These are phyloP conservation scores for Hyla sarda DNA, from an alignment of 2,113 vertebrate genomes.

Conservation along the genomic window DNA sequence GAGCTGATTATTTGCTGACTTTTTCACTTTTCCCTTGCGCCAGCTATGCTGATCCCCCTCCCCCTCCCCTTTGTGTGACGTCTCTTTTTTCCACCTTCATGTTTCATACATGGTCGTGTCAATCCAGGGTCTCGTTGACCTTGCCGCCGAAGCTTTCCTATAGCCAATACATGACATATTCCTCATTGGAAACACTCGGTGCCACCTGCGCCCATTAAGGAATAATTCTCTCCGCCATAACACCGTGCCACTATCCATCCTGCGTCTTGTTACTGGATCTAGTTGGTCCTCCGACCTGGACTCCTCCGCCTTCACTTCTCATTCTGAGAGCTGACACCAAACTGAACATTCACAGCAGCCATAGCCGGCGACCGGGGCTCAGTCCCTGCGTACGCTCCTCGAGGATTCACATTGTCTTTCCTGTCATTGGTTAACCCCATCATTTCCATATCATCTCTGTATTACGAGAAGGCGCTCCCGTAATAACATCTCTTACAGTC, in stretches of 20 bases:
- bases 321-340: constrained; percentile 16
- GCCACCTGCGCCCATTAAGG: constrained; percentile 27
- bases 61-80: not conserved
- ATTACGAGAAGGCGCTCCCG: too few species aligned
- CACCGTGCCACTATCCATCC: constrained; percentile 1
- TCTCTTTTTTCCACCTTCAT: not conserved
- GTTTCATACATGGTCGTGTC: not conserved
- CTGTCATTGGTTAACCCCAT: constrained; percentile 12
- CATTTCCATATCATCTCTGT: not conserved
- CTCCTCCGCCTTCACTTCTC: constrained; percentile 14
- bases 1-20: too few species aligned
- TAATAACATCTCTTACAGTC: not conserved
- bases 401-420: not conserved
- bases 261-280: not conserved
- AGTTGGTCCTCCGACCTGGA: not conserved
- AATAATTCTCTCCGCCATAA: constrained; percentile 15
- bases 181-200: constrained; percentile 20
- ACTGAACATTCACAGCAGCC: not conserved
- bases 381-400: too few species aligned
- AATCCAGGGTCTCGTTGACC: not conserved
- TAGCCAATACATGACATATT: not conserved
- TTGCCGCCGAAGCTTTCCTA: not conserved
- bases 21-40: too few species aligned
- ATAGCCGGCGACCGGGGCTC: not conserved
- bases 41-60: not conserved